Evolutionary conservation across 2,113 vertebrate species (phyloP).

Genomic region (Heliornis fulica): DNA sequence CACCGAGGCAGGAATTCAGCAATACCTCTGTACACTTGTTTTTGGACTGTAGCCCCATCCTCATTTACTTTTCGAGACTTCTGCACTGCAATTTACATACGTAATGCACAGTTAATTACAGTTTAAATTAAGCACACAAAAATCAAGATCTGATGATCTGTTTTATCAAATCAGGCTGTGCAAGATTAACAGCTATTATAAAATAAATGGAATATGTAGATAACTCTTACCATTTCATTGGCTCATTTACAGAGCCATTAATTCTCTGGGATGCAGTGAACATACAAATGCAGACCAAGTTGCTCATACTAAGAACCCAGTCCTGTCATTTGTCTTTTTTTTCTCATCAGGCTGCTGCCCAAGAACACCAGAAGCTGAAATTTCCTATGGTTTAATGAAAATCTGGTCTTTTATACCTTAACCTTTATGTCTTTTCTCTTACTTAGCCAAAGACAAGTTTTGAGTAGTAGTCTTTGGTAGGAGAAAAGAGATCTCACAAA

Average conservation of each 20-base stretch:
- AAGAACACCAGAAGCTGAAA: neutral
- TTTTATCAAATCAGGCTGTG: slow-evolving; percentile 17
- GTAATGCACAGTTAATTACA: slow-evolving; percentile 21
- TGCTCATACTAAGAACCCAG: neutral
- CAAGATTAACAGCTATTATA: slow-evolving; percentile 29
- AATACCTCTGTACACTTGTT: neutral
- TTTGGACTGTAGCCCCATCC: neutral
- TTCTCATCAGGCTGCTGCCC: neutral
- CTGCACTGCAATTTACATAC: neutral
- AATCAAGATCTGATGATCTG: slow-evolving; percentile 33
- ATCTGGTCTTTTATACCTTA: neutral
- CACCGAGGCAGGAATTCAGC: neutral
- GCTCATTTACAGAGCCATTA: neutral
- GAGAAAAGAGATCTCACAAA: neutral
- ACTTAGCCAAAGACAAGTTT: neutral
- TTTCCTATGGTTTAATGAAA: neutral
- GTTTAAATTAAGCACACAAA: slow-evolving; percentile 42
- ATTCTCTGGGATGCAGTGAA: neutral
- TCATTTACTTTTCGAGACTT: neutral
- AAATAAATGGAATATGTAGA: slow-evolving; percentile 35
- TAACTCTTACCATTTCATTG: neutral
- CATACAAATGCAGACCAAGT: neutral
- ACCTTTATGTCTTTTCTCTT: neutral
- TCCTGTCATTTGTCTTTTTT: neutral
- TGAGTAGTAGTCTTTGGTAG: neutral